These are phyloP conservation scores for Carlito syrichta DNA, from an alignment of 2,113 vertebrate genomes.

Conservation along the genomic window DNA sequence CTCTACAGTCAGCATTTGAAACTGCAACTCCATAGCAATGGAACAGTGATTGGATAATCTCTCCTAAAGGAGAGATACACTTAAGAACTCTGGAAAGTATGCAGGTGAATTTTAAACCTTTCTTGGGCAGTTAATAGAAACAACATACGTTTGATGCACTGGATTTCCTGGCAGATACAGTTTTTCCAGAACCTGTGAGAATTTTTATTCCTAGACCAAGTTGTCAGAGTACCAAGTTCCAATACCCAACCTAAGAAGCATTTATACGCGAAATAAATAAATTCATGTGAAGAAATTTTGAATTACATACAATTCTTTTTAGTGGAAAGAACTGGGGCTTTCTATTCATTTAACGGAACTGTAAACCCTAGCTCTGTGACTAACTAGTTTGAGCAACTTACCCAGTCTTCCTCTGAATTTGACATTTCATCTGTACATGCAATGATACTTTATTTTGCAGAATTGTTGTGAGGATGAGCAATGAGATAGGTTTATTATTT, in stretches of 20 bases:
- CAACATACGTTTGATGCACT: neutral
- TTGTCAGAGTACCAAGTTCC: neutral
- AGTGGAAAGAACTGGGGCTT: neutral
- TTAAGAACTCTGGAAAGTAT: neutral
- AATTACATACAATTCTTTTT: neutral
- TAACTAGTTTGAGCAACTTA: neutral
- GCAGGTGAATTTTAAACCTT: neutral
- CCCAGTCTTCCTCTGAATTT: neutral
- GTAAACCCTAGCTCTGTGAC: neutral
- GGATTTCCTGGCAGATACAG: neutral
- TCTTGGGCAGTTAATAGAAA: neutral
- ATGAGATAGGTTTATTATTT: neutral
- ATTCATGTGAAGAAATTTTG: neutral
- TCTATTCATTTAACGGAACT: neutral
- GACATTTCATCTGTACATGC: neutral
- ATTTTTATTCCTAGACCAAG: neutral
- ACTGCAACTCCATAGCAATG: neutral
- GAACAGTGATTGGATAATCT: neutral
- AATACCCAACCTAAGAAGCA: neutral
- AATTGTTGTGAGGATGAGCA: neutral
- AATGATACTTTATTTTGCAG: neutral
- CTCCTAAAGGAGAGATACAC: neutral
- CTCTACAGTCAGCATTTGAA: neutral
- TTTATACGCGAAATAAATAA: conserved; percentile 3
- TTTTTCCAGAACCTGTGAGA: neutral